Base-by-base conservation (phyloP, 2,113 vertebrate genomes). In the Albula goreensis region DNA sequence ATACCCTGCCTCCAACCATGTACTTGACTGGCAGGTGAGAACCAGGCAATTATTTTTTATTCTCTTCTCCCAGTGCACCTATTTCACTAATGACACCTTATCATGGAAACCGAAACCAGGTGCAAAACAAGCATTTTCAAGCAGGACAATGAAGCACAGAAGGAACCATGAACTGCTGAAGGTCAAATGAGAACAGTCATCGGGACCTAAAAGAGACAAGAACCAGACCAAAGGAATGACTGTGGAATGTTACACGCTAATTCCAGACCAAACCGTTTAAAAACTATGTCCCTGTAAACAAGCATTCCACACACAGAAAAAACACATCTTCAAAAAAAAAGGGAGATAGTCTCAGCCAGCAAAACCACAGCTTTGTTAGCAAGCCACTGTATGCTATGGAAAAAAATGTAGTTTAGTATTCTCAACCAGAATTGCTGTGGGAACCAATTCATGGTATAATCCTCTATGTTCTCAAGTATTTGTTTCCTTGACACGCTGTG, bases 81-180 rank as follows among this genome's bases (percentile, higher is more conserved):
- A 12, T 80, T 80, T 51, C 17, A 50, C 17, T 80, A 80, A 80
- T 22, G 41, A 56, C n/a, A 41, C 10, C 60, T 60, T 41, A 50
- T 83, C 12, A 83, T 63, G 11, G 12, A 63, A 48, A 56, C 17
- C 4, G 1, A 49, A 85, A 60, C 74, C 52, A 79, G 74, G 77
- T 85, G 77, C 78, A 60, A 12, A 19, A 41, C 51, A 78, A 31
- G 53, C 11, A 85, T 60, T 79, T 85, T 57, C 31, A 31, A 79
- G 50, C 3, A 60, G 77, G 77, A 79, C 83, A 79, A n/a, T 70
- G 22, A n/a, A 70, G 49, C 70, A 85, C 56, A 49, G 77, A 9
- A 41, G 1, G 50, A 49, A 85, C 22, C 41, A 50, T 50, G 41
- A 60, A 60, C 4, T 17, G n/a, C 31, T 82, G 10, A 80, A 56